These are phyloP conservation scores for Euproctis similis DNA, from an alignment of 2,888 invertebrate species.

Conservation along the genomic window DNA sequence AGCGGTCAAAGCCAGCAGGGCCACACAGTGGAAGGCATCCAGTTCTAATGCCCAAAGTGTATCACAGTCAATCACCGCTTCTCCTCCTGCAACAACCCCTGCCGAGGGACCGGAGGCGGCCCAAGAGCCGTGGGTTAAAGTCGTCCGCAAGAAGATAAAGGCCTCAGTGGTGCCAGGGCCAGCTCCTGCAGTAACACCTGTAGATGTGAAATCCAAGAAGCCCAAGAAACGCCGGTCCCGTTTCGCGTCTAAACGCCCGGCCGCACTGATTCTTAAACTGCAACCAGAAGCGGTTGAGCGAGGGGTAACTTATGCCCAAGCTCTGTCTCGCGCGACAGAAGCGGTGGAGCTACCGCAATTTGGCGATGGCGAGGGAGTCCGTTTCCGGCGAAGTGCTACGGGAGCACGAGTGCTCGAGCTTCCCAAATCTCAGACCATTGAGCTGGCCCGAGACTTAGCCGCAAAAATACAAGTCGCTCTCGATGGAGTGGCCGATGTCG, in stretches of 20 bases:
- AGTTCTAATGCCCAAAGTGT: too few relatives aligned
- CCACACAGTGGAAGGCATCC: too few relatives aligned
- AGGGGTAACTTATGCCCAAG: background rate
- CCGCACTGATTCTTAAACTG: background rate
- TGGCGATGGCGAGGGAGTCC: background rate
- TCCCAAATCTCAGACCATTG: background rate
- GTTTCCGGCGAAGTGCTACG: background rate
- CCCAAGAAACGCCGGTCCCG: background rate
- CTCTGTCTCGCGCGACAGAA: background rate
- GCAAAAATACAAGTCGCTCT: too few relatives aligned
- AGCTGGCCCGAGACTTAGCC: too few relatives aligned
- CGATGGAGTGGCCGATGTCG: too few relatives aligned
- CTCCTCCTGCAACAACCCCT: background rate
- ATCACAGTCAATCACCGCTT: too few relatives aligned
- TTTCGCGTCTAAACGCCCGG: background rate
- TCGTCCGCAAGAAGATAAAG: background rate
- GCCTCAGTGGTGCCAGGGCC: background rate
- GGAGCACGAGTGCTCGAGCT: background rate
- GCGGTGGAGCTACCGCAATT: background rate
- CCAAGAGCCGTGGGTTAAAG: background rate
- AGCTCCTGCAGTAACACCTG: background rate
- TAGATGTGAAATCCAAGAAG: background rate
- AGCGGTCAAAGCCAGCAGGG: background rate
- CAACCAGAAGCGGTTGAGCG: background rate
- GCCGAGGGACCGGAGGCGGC: background rate